Conservation (phyloP, 92 coral and sea anemone species). For the Bergia sp. region DNA sequence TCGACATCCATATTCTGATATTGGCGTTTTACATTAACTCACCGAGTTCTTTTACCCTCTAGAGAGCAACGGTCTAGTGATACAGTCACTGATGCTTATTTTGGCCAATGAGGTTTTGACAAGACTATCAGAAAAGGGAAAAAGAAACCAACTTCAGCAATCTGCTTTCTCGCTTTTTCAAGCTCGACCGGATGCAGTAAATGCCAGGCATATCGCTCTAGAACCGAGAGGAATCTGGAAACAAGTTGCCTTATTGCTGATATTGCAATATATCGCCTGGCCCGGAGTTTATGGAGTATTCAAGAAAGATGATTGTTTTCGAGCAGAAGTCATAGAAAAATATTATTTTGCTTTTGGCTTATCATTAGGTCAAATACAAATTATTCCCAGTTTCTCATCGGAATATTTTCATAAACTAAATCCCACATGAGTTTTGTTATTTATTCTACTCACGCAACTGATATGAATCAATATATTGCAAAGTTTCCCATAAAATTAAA, state of each 20-base stretch:
- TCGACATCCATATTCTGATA: not conserved
- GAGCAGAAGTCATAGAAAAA: too few relatives aligned
- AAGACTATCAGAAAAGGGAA: not conserved
- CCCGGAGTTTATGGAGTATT: too few relatives aligned
- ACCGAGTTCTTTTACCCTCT: not conserved
- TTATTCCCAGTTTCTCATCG: too few relatives aligned
- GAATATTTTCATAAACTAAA: too few relatives aligned
- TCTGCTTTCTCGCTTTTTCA: not conserved
- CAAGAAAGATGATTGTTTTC: too few relatives aligned
- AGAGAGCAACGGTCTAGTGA: not conserved
- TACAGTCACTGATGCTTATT: not conserved
- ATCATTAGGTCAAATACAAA: too few relatives aligned
- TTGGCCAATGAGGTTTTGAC: not conserved
- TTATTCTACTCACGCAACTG: too few relatives aligned
- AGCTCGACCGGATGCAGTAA: not conserved
- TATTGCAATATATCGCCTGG: too few relatives aligned
- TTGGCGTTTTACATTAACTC: not conserved
- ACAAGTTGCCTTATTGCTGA: not conserved
- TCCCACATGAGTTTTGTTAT: too few relatives aligned
- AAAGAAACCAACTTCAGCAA: not conserved
- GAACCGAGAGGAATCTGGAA: slow-evolving; percentile 23
- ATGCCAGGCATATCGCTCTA: not conserved
- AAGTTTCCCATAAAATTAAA: too few relatives aligned
- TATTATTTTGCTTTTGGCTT: too few relatives aligned
- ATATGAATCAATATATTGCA: too few relatives aligned